Evolutionary conservation across 2,888 invertebrate genomes (phyloP).

Genomic region (Drosophila picticornis): DNA sequence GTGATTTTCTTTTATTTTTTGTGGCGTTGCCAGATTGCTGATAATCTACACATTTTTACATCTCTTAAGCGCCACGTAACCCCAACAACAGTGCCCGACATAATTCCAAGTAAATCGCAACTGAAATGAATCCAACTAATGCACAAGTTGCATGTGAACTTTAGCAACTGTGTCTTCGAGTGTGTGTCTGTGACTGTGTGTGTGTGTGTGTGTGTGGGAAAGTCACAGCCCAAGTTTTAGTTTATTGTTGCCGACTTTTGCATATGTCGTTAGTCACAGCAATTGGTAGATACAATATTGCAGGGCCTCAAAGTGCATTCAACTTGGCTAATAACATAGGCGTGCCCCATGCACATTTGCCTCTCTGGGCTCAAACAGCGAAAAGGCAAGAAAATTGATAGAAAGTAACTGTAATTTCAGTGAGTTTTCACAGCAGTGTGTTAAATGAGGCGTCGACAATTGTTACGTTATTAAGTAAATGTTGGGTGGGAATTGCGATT

Average conservation of each 20-base stretch:
- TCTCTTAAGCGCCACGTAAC: conserved; percentile 39
- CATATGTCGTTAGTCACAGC: conserved; percentile 21
- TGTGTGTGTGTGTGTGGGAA: conserved; percentile 40
- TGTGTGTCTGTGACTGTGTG: conserved; percentile 6
- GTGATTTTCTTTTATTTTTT: neutral
- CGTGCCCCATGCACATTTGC: conserved; percentile 2
- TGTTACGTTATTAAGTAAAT: neutral
- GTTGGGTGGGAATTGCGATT: neutral
- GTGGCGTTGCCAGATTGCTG: conserved; percentile 24
- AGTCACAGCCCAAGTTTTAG: conserved; percentile 50
- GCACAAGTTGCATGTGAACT: conserved; percentile 78
- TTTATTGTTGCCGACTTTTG: conserved; percentile 50
- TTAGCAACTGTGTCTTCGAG: conserved; percentile 25
- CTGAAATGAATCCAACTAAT: conserved; percentile 52
- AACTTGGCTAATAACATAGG: conserved; percentile 43
- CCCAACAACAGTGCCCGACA: neutral
- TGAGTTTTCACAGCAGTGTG: neutral
- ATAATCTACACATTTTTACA: conserved; percentile 70
- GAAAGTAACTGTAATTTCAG: conserved; percentile 9
- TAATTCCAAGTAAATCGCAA: conserved; percentile 19
- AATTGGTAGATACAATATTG: conserved; percentile 33
- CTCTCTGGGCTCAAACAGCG: neutral
- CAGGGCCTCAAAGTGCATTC: conserved; percentile 47
- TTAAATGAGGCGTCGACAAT: neutral
- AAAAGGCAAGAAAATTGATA: conserved; percentile 28